Base-by-base conservation (phyloP, 2,888 invertebrate species). In the Timema podura region DNA sequence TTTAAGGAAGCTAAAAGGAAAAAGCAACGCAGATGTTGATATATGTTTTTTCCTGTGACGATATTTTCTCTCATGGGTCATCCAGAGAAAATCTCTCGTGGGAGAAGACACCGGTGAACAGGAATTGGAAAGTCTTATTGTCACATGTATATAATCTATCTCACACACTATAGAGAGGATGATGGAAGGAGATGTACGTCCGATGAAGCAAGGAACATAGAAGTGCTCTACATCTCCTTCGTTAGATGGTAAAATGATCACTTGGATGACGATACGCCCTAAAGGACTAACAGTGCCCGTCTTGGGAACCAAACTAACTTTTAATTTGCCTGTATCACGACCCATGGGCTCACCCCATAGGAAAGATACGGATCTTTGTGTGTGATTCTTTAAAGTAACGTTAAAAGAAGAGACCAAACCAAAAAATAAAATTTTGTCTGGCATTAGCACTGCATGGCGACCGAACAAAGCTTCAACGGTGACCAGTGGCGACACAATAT, bases 121-220 rank as follows among this genome's bases (percentile, higher is more conserved):
- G n/a, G n/a, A n/a, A n/a, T n/a, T n/a, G n/a, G n/a, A n/a, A 30
- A 61, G 44, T 61, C 10, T 61, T 44, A 61, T 44, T 11, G 61
- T 61, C 30, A 61, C 61, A 5, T 13, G 30, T 13, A 61, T 44
- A 61, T 13, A 10, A 2, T 30, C 9, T 44, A 61, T 61, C 9
- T 61, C 44, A 30, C 61, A 61, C 2, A 61, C 9, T 16, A 61
- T 10, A 44, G 30, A 61, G 13, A 61, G n/a, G 2, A 16, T 11
- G 9, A 61, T 9, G 8, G 61, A 45, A 61, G 30, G 10, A 44
- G 30, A 11, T 10, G 10, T 8, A 8, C 6, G 9, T 5, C 61
- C 61, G 11, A 61, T 61, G 61, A 16, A 61, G 10, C 61, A 61
- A 7, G 61, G 61, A 44, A 61, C 61, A 30, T 44, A 61, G 2